Evolutionary conservation across 2,113 vertebrate genomes (phyloP).

Genomic region (Clarias gariepinus): DNA sequence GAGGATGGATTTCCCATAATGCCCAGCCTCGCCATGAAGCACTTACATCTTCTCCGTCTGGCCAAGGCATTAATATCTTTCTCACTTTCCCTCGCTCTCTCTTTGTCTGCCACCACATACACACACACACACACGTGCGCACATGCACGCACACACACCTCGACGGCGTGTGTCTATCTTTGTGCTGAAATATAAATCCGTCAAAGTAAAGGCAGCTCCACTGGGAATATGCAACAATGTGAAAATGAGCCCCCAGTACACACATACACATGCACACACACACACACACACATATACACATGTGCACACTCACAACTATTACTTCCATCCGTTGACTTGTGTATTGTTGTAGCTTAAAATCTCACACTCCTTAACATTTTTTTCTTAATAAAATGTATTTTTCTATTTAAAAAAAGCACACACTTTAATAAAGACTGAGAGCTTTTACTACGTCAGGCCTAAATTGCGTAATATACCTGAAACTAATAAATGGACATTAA

Average conservation of each 20-base stretch:
- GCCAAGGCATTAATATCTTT: conserved; percentile 38
- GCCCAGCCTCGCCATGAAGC: conserved; percentile 43
- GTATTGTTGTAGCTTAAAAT: background rate
- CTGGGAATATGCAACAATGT: conserved; percentile 40
- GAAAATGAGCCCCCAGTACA: conserved; percentile 44
- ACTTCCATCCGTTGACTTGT: background rate
- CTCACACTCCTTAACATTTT: background rate
- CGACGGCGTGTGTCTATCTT: conserved; percentile 37
- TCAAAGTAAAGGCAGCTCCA: conserved; percentile 42
- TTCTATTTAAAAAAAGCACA: background rate
- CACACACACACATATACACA: conserved; percentile 29
- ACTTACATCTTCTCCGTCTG: conserved; percentile 38
- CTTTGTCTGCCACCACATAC: conserved; percentile 18
- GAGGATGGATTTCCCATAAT: conserved; percentile 53
- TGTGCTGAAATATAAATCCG: conserved; percentile 45
- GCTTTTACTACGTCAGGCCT: background rate
- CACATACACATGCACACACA: conserved; percentile 54
- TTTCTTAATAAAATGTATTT: background rate
- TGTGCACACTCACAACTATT: background rate
- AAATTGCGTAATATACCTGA: conserved; percentile 8
- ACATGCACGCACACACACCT: conserved; percentile 33
- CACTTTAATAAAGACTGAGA: background rate
- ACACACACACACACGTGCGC: background rate
- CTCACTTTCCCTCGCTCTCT: conserved; percentile 2
- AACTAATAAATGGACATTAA: conserved; percentile 45